Conservation (phyloP, 2,113 vertebrate species). For the Proterorhinus semilunaris region DNA sequence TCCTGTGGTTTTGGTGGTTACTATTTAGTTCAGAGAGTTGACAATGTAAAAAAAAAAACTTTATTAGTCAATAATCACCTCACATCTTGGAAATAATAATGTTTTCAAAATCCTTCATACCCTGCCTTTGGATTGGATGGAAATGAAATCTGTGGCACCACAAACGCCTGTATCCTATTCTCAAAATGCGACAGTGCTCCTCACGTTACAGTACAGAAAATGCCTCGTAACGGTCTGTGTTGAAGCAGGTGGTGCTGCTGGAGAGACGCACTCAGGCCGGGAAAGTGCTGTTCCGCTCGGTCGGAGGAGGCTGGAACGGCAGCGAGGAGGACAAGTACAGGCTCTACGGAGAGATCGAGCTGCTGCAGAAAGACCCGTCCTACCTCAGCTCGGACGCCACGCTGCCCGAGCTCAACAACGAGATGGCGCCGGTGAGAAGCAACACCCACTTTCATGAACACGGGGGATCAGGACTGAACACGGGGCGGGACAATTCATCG, state of each 20-base stretch:
- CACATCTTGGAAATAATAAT: too few relatives aligned
- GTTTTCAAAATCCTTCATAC: too few relatives aligned
- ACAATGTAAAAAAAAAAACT: too few relatives aligned
- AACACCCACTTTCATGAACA: not conserved
- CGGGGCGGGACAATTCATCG: too few relatives aligned
- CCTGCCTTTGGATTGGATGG: not conserved
- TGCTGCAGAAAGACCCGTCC: slow-evolving; percentile 85
- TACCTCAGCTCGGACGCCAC: slow-evolving; percentile 82
- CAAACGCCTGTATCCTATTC: slow-evolving; percentile 23
- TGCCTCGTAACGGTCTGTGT: not conserved
- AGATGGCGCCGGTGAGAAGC: slow-evolving; percentile 87
- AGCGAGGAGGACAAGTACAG: slow-evolving; percentile 84
- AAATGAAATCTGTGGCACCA: not conserved
- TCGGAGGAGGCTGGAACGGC: slow-evolving; percentile 87
- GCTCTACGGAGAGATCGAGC: slow-evolving; percentile 86
- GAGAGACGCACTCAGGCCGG: slow-evolving; percentile 85
- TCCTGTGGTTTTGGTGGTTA: too few relatives aligned
- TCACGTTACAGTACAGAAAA: slow-evolving; percentile 20
- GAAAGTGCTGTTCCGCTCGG: slow-evolving; percentile 80
- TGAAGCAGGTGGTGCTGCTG: slow-evolving; percentile 85
- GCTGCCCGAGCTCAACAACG: slow-evolving; percentile 87
- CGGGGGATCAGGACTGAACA: too few relatives aligned
- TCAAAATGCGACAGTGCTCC: not conserved
- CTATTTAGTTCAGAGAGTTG: too few relatives aligned
- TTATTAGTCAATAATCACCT: too few relatives aligned